Evolutionary conservation across 2,888 invertebrate species (phyloP).

Genomic region (Parnassius orleans): DNA sequence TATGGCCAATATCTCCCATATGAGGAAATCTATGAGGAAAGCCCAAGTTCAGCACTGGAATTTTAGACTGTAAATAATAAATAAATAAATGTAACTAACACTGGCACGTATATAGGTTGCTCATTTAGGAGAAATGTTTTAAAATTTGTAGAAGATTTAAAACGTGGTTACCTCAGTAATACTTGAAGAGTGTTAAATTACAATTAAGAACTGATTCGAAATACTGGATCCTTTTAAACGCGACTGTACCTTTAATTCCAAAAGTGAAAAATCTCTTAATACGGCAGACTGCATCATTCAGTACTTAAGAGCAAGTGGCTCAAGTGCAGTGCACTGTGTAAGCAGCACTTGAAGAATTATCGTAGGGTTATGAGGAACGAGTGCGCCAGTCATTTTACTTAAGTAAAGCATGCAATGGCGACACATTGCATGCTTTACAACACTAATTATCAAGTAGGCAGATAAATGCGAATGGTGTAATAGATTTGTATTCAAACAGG

Average conservation of each 20-base stretch:
- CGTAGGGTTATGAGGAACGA: constrained; percentile 35
- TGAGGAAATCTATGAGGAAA: too few species aligned
- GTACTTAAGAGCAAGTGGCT: constrained; percentile 13
- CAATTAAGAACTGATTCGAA: too few species aligned
- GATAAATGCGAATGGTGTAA: not conserved
- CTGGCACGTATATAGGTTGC: too few species aligned
- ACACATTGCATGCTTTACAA: constrained; percentile 20
- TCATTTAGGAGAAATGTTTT: too few species aligned
- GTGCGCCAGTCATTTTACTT: constrained; percentile 17
- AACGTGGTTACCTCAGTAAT: too few species aligned
- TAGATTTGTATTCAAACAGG: not conserved
- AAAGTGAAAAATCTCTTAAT: not conserved
- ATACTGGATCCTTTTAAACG: too few species aligned
- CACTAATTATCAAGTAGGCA: constrained; percentile 11
- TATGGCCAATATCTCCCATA: too few species aligned
- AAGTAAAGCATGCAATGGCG: constrained; percentile 10
- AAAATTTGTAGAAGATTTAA: too few species aligned
- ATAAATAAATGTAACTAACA: too few species aligned
- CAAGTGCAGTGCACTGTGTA: constrained; percentile 30
- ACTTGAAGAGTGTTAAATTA: too few species aligned
- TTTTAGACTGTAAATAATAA: too few species aligned
- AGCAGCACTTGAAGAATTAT: constrained; percentile 34
- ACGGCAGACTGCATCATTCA: not conserved
- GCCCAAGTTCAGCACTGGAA: too few species aligned
- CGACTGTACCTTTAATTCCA: not conserved